Evolutionary conservation across 2,113 vertebrate genomes (phyloP).

Genomic region (Sus scrofa): T2T-Sscrofa CM000813.6:116632501-116633000

Average conservation of each 20-base stretch:
- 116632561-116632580: too few relatives aligned
- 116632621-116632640: not conserved
- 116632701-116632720: not conserved
- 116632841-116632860: not conserved
- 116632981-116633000: too few relatives aligned
- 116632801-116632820: not conserved
- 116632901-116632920: constrained; percentile 7
- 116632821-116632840: not conserved
- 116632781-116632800: not conserved
- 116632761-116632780: not conserved
- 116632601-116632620: constrained; percentile 3
- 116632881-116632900: not conserved
- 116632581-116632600: not conserved
- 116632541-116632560: too few relatives aligned
- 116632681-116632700: not conserved
- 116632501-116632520: too few relatives aligned
- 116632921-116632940: not conserved
- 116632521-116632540: too few relatives aligned
- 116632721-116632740: not conserved
- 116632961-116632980: too few relatives aligned
- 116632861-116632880: not conserved
- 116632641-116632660: not conserved
- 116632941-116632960: not conserved
- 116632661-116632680: constrained; percentile 24
- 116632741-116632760: not conserved